Percentiles rank a stretch among this genome's conserved stretches.
phyloP scores from a whole-genome alignment of 2,888 invertebrate genomes.

The Panzeria rudis region DNA sequence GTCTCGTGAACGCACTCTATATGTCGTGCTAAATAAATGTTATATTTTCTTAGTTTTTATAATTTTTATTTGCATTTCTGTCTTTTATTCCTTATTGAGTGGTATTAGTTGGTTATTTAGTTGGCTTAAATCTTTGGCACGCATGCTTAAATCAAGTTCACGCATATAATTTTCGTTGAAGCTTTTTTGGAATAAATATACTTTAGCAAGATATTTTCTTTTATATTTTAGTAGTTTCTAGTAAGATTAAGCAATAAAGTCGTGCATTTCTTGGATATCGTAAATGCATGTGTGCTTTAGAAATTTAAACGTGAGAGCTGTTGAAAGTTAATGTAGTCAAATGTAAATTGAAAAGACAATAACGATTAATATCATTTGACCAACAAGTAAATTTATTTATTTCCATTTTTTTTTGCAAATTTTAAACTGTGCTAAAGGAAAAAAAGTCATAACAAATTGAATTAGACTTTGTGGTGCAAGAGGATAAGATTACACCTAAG shows the following conservation, averaged over 20 bases:
- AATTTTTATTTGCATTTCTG: constrained; percentile 9
- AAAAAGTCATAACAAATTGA: constrained; percentile 37
- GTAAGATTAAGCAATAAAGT: constrained; percentile 53
- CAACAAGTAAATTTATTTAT: constrained; percentile 19
- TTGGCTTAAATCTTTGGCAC: constrained; percentile 66
- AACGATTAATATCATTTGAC: constrained; percentile 60
- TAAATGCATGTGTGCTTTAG: constrained; percentile 18
- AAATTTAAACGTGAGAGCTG: constrained; percentile 42
- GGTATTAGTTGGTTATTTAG: constrained; percentile 14
- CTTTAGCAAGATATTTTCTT: constrained; percentile 14
- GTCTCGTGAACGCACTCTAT: constrained; percentile 68
- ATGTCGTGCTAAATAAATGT: constrained; percentile 72
- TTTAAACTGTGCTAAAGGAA: not conserved
- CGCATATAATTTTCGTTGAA: constrained; percentile 56
- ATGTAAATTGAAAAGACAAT: constrained; percentile 57
- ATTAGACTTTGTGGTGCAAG: not conserved
- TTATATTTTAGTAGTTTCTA: not conserved
- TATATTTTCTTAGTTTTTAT: constrained; percentile 42
- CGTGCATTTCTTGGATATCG: constrained; percentile 9
- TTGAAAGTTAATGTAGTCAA: constrained; percentile 46
- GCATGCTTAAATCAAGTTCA: constrained; percentile 66
- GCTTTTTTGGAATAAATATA: constrained; percentile 25
- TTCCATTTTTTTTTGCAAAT: constrained; percentile 4
- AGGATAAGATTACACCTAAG: not conserved
- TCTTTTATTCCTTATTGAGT: not conserved